A percentile compares a stretch with the other conserved stretches of the same genome.
Evolutionary conservation across 2,888 invertebrate genomes (phyloP).

Genomic region (Sepiola atlantica): DNA sequence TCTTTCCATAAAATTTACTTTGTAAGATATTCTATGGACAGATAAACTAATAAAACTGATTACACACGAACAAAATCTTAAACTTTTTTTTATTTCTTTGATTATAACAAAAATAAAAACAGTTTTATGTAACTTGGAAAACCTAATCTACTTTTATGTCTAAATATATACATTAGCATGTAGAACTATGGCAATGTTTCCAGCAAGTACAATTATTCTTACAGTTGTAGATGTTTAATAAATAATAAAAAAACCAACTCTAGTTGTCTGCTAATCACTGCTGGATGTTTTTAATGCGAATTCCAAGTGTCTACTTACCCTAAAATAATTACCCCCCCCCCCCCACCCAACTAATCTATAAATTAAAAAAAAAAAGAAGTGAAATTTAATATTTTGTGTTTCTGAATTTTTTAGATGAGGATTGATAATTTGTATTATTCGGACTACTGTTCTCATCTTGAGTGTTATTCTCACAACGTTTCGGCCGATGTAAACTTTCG

Average conservation of each 20-base stretch:
- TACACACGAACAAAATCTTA: constrained; percentile 17
- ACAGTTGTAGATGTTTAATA: not conserved
- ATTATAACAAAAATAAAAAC: not conserved
- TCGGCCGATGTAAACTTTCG: too few species aligned
- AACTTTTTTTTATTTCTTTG: not conserved
- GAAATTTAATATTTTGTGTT: too few species aligned
- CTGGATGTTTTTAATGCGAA: not conserved
- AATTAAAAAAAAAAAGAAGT: too few species aligned
- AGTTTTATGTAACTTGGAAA: not conserved
- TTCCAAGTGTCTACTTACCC: not conserved
- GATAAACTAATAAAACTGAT: not conserved
- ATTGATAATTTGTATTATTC: too few species aligned
- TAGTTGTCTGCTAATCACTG: not conserved
- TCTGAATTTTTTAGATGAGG: too few species aligned
- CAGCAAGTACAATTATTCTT: not conserved
- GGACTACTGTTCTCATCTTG: too few species aligned
- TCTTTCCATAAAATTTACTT: too few species aligned
- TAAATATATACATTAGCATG: not conserved
- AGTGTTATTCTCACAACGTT: too few species aligned
- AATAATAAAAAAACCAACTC: not conserved
- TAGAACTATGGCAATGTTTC: not conserved
- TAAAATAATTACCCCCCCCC: too few species aligned
- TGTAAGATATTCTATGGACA: too few species aligned
- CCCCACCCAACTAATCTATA: too few species aligned
- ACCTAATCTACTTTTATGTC: not conserved